These are phyloP conservation scores for Pelosia muscerda DNA, from an alignment of 2,888 invertebrate species.

Conservation along the genomic window DNA sequence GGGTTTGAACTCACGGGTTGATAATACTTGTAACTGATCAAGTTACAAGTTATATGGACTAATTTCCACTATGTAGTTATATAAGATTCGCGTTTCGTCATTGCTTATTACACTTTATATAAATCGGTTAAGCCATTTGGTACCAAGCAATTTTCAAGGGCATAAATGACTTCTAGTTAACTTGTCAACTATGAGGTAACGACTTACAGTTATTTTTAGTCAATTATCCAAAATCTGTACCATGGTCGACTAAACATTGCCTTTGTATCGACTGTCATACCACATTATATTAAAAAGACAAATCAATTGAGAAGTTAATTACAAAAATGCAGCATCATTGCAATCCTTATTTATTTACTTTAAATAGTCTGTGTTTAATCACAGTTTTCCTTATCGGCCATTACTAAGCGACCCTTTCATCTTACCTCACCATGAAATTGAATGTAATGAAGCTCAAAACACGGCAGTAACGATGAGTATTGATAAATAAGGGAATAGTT, in stretches of 20 bases:
- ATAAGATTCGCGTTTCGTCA: too few species aligned
- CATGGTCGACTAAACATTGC: not conserved
- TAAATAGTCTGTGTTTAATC: slow-evolving; percentile 16
- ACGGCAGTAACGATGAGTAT: not conserved
- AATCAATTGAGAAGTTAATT: slow-evolving; percentile 13
- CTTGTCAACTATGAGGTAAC: not conserved
- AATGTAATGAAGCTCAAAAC: slow-evolving; percentile 25
- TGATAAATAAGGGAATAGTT: not conserved
- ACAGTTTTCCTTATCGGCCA: slow-evolving; percentile 22
- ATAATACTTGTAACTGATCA: too few species aligned
- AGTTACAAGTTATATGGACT: too few species aligned
- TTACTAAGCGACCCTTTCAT: slow-evolving; percentile 30
- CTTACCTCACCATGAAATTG: slow-evolving; percentile 40
- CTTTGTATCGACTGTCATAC: not conserved
- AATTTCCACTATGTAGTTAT: too few species aligned
- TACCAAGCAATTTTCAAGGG: too few species aligned
- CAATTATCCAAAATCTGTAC: not conserved
- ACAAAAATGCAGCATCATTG: slow-evolving; percentile 38
- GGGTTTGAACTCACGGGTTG: too few species aligned
- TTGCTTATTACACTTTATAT: too few species aligned
- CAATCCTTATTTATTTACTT: slow-evolving; percentile 30
- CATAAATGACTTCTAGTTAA: too few species aligned
- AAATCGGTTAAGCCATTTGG: too few species aligned
- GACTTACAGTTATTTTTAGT: not conserved
- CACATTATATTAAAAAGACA: not conserved